Base-by-base conservation (phyloP, 2,888 invertebrate genomes). In the Coelinius sp. region DNA sequence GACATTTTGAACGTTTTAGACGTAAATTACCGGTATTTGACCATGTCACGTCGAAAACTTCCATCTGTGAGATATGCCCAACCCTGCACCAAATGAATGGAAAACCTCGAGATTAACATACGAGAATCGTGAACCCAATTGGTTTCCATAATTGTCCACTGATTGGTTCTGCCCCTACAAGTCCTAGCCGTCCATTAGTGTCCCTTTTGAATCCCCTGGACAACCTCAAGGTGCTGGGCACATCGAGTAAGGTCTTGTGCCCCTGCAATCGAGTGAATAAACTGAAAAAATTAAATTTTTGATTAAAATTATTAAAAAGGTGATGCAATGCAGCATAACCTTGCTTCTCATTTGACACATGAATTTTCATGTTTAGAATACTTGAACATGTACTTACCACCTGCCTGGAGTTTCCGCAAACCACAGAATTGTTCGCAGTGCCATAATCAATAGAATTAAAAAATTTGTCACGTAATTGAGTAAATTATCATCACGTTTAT, bases 81-180 rank as follows among this genome's bases (percentile, higher is more conserved):
- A n/a, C n/a, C n/a, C n/a, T n/a, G n/a, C n/a, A n/a, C n/a, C n/a
- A n/a, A n/a, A n/a, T n/a, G n/a, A n/a, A n/a, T n/a, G 35, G 22
- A 53, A 5, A 5, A 41, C 2, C 7, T 41, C 2, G 7, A 53
- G 46, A 73, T 56, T 44, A 12, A 73, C 90, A 89, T 89, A 93
- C 93, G 84, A 90, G 89, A 66, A 93, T 81, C 64, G 93, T 91
- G 84, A 94, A 94, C 52, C 90, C 84, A 63, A 93, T 88, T 20
- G 93, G 92, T 86, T 90, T 93, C 82, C 90, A 88, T 65, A 93
- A 85, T 75, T 87, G 88, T 56, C 85, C 87, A 12, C 88, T 78
- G 66, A 88, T 82, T 71, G 91, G 80, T 64, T 90, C 89, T 17
- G 89, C 89, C 22, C 88, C 80, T 75, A 89, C 89, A 52, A 89